Evolutionary conservation across 2,113 vertebrate species (phyloP).

Genomic region (Coreoperca whiteheadi): DNA sequence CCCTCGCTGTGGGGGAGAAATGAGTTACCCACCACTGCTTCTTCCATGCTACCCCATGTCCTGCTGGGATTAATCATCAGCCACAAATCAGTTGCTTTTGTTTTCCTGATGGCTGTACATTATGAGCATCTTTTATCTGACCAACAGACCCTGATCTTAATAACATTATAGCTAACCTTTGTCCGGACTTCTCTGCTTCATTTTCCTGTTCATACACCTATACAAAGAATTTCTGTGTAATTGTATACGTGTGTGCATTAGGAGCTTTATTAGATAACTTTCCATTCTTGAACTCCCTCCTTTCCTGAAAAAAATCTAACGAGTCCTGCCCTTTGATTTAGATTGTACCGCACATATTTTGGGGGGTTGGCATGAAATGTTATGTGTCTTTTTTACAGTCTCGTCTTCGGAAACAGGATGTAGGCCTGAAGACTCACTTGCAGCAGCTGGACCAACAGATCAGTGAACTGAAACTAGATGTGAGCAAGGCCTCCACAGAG

Average conservation of each 20-base stretch:
- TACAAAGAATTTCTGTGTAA: neutral
- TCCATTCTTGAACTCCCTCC: neutral
- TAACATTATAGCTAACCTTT: constrained; percentile 9
- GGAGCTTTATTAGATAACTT: neutral
- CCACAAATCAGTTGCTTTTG: constrained; percentile 75
- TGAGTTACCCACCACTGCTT: constrained; percentile 82
- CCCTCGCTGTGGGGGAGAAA: constrained; percentile 81
- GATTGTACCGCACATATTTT: neutral
- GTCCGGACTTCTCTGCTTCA: neutral
- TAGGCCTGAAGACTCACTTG: constrained; percentile 91
- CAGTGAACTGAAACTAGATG: constrained; percentile 91
- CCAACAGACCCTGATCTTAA: constrained; percentile 28
- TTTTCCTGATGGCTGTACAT: constrained; percentile 78
- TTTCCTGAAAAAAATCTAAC: neutral
- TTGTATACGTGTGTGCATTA: neutral
- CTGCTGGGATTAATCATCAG: constrained; percentile 86
- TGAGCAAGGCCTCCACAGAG: constrained; percentile 87
- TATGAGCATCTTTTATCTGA: constrained; percentile 62
- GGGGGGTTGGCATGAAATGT: constrained; percentile 11
- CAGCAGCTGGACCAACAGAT: constrained; percentile 94
- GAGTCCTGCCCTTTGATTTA: neutral
- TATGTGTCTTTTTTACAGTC: constrained; percentile 79
- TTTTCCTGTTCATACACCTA: neutral
- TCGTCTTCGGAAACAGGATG: constrained; percentile 89
- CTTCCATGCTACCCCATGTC: constrained; percentile 79